Evolutionary conservation across 2,888 invertebrate genomes (phyloP), one percentile per base, ranked within the genome.

Genomic region (Trypoxylon attenuatum): DNA sequence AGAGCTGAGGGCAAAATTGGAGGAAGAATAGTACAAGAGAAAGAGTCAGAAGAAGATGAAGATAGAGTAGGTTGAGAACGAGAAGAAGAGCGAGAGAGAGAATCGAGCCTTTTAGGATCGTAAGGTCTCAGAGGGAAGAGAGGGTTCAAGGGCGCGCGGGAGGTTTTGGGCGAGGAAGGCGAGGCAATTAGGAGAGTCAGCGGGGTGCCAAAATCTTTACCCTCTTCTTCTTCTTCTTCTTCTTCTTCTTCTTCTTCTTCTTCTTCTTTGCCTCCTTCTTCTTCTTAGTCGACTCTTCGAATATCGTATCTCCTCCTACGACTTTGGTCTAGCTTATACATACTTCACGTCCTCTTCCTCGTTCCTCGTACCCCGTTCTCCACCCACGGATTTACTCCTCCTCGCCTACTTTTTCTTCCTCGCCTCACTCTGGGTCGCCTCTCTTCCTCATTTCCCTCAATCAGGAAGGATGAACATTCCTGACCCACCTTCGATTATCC

Each of bases 101-200:
- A 41, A 46, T 51, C 61, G 51, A 43, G 43, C 59, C 72, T 73
- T 79, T 80, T 76, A 80, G 73, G 74, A 63, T 67, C 76, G 70
- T 73, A 68, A 67, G 63, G n/a, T 29, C 1, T n/a, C 62, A 73
- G 76, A 63, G 63, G 68, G 51, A 63, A 58, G 74, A 80, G 80
- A 80, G 78, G 79, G 84, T 84, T 86, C 85, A 86, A 86, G 85
- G 85, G 82, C 84, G 81, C 78, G 76, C 73, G 76, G 76, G 69
- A 75, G 59, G 64, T 75, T 74, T 68, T 73, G 73, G 76, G 76
- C 74, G 77, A 77, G 74, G 77, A 80, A 79, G 81, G 79, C 82
- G 77, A 86, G 80, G 84, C 85, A 86, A 86, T 86, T 86, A 86
- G 86, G 81, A 77, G 78, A 68, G 85, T 52, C 86, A 86, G 85